Evolutionary conservation across 1,140 invertebrate genomes (phyloP).

Genomic region (Goniozus legneri): DNA sequence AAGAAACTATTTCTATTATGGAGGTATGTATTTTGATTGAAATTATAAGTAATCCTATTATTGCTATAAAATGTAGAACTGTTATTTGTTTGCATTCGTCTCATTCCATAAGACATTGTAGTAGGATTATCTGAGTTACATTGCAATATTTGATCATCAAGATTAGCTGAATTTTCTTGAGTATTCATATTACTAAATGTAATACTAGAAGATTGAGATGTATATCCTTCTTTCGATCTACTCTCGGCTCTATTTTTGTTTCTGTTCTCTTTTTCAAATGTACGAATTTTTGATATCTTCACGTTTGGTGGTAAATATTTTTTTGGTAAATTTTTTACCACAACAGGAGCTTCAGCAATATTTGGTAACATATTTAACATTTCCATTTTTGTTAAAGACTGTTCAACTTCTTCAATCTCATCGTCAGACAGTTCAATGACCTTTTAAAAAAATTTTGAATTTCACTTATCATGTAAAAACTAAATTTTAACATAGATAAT

Average conservation of each 20-base stretch:
- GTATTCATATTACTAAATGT: too few relatives aligned
- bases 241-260: conserved; percentile 7
- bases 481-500: not conserved
- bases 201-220: too few relatives aligned
- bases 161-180: not conserved
- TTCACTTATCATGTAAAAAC: not conserved
- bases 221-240: not conserved
- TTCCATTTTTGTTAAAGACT: conserved; percentile 37
- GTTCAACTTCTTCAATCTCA: conserved; percentile 43
- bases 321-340: conserved; percentile 27
- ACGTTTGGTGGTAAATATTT: conserved; percentile 40
- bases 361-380: conserved; percentile 47
- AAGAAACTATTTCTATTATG: conserved; percentile 17
- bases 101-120: not conserved
- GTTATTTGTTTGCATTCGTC: too few relatives aligned
- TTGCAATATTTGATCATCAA: not conserved
- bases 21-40: conserved; percentile 7
- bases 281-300: conserved; percentile 31
- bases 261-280: conserved; percentile 27
- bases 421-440: conserved; percentile 50
- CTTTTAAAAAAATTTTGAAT: conserved; percentile 18
- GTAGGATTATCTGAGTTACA: not conserved
- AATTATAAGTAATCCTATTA: too few relatives aligned
- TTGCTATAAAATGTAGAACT: conserved; percentile 14
- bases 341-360: conserved; percentile 27